A percentile compares a stretch with the other conserved stretches of the same genome.
Evolutionary conservation across 1,140 invertebrate genomes (phyloP).

Genomic region (Zaprionus capensis): DNA sequence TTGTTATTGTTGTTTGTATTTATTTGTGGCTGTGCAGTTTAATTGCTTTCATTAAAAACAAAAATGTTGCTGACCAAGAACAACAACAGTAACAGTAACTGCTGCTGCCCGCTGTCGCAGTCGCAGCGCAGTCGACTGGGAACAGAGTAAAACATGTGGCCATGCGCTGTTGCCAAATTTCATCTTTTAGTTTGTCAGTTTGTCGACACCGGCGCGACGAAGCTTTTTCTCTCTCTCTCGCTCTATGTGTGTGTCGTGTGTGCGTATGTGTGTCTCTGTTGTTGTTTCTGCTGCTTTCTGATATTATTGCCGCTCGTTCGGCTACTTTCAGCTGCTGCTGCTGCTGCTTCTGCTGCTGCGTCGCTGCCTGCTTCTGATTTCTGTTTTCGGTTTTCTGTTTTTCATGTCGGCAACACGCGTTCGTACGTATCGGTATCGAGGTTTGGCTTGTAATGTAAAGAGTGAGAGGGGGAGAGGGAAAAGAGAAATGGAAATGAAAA

Average conservation of each 20-base stretch:
- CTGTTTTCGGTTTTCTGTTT: constrained; percentile 25
- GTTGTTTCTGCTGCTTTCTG: constrained; percentile 39
- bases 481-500: constrained; percentile 20
- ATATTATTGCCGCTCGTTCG: constrained; percentile 14
- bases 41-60: constrained; percentile 74
- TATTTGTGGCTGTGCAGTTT: constrained; percentile 73
- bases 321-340: constrained; percentile 21
- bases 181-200: constrained; percentile 43
- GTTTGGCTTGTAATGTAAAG: constrained; percentile 4
- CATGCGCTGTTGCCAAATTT: constrained; percentile 57
- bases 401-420: constrained; percentile 38
- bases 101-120: constrained; percentile 20
- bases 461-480: neutral
- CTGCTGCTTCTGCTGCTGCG: neutral
- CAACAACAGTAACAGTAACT: constrained; percentile 14
- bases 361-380: constrained; percentile 13
- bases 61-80: constrained; percentile 42
- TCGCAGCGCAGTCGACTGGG: constrained; percentile 1
- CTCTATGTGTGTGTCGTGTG: neutral
- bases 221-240: constrained; percentile 1
- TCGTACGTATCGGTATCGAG: constrained; percentile 34
- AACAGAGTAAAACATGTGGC: constrained; percentile 55
- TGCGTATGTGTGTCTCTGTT: neutral
- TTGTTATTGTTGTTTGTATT: constrained; percentile 58
- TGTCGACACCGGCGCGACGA: constrained; percentile 31